Base-by-base conservation (phyloP, 2,113 vertebrate species). In the Nycticryphes semicollaris region DNA sequence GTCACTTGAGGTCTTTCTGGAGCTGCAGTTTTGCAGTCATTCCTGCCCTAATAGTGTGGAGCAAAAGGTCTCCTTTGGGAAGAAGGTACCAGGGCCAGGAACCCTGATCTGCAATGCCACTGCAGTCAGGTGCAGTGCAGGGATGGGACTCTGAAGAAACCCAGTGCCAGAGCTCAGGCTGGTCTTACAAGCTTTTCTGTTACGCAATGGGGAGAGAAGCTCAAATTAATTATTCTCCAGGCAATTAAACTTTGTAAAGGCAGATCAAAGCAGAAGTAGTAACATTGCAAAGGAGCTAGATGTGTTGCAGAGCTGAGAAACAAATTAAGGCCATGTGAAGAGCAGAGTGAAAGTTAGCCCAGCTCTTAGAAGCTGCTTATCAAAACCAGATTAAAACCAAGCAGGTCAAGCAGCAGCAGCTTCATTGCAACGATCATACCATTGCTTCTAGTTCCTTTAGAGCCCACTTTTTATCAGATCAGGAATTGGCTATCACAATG, bases 211-310 rank as follows among this genome's bases (percentile, higher is more conserved):
- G 28, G 19, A 87, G 21, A 82, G 77, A 50, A 84, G 51, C 73
- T 94, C 51, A 39, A n/a, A 67, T 37, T 47, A 43, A 54, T 87
- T 87, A 25, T 63, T 78, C 33, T 89, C n/a, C 0, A 1, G 84
- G 18, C 51, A 94, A 94, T 90, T 91, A 92, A 93, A 33, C 68
- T 77, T 74, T 59, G 47, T n/a, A 81, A 74, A 90, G 73, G 76
- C 45, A 80, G 82, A 84, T 73, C n/a, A 25, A 84, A 91, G 75
- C 19, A 83, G 73, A 21, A 53, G 41, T 57, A 39, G 35, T 10
- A 64, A 30, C 48, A 31, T 6, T 88, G 63, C 51, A 35, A 64
- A 84, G 73, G 25, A 87, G 28, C 33, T 6, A 67, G 51, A 17
- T 47, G 23, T 10, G 22, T 18, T 59, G n/a, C 86, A 92, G 59